These are phyloP conservation scores for Oryzias javanicus DNA, from an alignment of 2,113 vertebrate genomes.

Conservation along the genomic window DNA sequence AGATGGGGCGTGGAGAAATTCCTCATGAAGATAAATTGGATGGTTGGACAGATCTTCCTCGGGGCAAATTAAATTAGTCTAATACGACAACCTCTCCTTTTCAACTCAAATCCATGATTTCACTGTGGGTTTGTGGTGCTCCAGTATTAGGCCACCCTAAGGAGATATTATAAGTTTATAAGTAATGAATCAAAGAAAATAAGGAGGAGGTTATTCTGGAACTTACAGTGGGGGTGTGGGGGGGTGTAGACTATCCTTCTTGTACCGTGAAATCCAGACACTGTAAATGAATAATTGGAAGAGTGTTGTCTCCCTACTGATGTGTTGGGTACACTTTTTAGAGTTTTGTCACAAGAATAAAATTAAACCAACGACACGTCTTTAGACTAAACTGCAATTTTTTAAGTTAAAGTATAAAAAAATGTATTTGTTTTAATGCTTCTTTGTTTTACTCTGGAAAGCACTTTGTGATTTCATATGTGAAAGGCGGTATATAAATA, in stretches of 20 bases:
- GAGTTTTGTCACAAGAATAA: too few species aligned
- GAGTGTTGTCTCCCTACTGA: too few species aligned
- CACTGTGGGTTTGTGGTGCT: neutral
- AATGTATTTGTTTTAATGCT: too few species aligned
- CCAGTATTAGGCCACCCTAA: conserved; percentile 7
- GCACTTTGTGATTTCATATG: too few species aligned
- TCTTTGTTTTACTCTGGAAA: too few species aligned
- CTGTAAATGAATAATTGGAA: too few species aligned
- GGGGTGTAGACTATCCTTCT: neutral
- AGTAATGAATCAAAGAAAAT: conserved; percentile 8
- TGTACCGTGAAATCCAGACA: neutral
- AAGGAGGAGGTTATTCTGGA: conserved; percentile 1
- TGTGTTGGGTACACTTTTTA: too few species aligned
- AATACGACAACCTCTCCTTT: conserved; percentile 5
- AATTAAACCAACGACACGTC: too few species aligned
- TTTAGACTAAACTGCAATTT: too few species aligned
- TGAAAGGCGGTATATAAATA: too few species aligned
- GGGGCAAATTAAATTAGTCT: conserved; percentile 38
- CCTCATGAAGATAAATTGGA: conserved; percentile 37
- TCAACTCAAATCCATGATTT: conserved; percentile 3
- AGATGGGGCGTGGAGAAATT: conserved; percentile 45
- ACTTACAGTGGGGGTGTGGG: neutral
- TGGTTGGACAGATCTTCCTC: conserved; percentile 21
- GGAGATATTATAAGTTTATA: conserved; percentile 10
- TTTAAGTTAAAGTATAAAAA: too few species aligned